A percentile compares a stretch with the other conserved stretches of the same genome.
Evolutionary conservation across 2,888 invertebrate species (phyloP).

Genomic region (Campoplex nolae): DNA sequence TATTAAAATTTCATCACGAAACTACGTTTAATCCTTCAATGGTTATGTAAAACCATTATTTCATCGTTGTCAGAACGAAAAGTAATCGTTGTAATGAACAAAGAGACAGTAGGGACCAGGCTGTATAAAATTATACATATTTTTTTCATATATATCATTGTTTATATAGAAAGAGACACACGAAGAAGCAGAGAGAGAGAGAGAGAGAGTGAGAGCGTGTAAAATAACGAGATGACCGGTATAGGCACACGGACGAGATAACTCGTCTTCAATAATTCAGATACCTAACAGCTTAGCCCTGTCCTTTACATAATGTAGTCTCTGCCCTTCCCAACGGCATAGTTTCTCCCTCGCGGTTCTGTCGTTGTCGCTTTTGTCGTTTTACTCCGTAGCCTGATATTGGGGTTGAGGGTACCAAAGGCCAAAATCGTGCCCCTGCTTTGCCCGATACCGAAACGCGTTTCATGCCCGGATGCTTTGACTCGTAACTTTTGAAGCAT

Average conservation of each 20-base stretch:
- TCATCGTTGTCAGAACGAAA: neutral
- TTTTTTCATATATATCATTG: neutral
- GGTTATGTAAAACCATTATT: neutral
- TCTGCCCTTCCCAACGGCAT: conserved; percentile 69
- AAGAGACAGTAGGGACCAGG: neutral
- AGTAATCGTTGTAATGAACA: neutral
- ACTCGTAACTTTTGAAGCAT: too few species aligned
- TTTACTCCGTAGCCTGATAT: neutral
- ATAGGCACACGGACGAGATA: conserved; percentile 83
- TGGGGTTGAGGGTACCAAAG: conserved; percentile 37
- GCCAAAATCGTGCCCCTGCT: conserved; percentile 63
- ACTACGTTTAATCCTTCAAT: neutral
- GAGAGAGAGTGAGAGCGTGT: conserved; percentile 73
- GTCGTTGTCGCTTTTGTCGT: conserved; percentile 49
- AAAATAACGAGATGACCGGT: conserved; percentile 83
- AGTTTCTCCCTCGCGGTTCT: conserved; percentile 67
- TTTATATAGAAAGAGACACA: conserved; percentile 3
- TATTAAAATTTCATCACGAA: neutral
- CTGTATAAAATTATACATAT: neutral
- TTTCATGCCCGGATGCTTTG: conserved; percentile 47
- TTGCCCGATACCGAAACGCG: conserved; percentile 45
- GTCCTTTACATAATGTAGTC: conserved; percentile 84
- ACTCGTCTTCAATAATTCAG: conserved; percentile 84
- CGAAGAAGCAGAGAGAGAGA: neutral
- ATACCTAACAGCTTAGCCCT: conserved; percentile 84